These are phyloP conservation scores for Gnatocerus cornutus DNA, from an alignment of 2,888 invertebrate genomes.

Conservation along the genomic window DNA sequence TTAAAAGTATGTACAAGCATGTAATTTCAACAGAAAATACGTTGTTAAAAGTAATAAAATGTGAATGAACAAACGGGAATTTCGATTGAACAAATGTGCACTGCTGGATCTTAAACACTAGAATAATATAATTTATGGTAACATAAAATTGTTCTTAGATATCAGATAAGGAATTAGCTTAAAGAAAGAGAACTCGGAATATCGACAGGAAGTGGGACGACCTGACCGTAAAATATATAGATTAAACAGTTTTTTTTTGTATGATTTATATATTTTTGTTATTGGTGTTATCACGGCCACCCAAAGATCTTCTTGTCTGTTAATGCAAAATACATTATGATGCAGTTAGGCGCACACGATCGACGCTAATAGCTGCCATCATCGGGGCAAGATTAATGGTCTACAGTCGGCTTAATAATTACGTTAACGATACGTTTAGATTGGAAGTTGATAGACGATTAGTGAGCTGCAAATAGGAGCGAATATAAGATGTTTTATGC, in stretches of 20 bases:
- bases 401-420: conserved; percentile 54
- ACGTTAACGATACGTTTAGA: conserved; percentile 53
- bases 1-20: conserved; percentile 10
- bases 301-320: conserved; percentile 33
- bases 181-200: not conserved
- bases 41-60: not conserved
- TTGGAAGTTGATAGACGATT: conserved; percentile 56
- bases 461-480: conserved; percentile 51
- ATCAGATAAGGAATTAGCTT: not conserved
- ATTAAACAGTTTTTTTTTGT: not conserved
- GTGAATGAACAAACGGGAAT: not conserved
- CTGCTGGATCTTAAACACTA: conserved; percentile 62
- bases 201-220: not conserved
- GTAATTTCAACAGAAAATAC: not conserved
- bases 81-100: not conserved
- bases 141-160: conserved; percentile 53
- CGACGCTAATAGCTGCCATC: conserved; percentile 53
- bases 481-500: conserved; percentile 44
- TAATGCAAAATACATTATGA: conserved; percentile 42
- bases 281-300: conserved; percentile 32
- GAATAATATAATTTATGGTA: conserved; percentile 61
- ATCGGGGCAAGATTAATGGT: conserved; percentile 55
- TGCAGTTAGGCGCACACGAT: conserved; percentile 53
- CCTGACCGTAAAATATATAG: not conserved
- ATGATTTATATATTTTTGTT: not conserved